Percentiles rank a stretch among this genome's conserved stretches.
Conservation (phyloP, 2,888 invertebrate genomes). For the Strigamia transsilvanica region DNA sequence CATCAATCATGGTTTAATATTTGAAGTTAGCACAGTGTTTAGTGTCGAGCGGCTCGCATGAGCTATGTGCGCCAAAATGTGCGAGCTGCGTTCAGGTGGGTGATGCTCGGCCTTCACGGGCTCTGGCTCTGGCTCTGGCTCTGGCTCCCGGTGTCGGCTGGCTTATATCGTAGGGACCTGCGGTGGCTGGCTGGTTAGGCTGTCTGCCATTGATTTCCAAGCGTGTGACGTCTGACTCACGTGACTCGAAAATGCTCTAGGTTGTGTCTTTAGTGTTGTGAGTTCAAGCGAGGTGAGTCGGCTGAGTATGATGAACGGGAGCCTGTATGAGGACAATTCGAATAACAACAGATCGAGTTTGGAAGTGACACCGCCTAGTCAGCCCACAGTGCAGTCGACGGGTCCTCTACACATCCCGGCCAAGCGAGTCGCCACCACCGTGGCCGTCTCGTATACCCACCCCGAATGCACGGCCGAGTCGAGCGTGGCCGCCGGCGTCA, state of each 20-base stretch:
- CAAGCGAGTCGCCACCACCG: conserved; percentile 67
- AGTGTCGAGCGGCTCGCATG: background rate
- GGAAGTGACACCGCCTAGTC: conserved; percentile 57
- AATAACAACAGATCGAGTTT: conserved; percentile 57
- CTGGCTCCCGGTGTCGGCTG: conserved; percentile 33
- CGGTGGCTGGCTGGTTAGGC: conserved; percentile 52
- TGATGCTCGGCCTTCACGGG: background rate
- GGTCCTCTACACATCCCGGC: conserved; percentile 89
- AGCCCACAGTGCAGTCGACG: conserved; percentile 54
- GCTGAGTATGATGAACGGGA: conserved; percentile 59
- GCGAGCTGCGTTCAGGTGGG: conserved; percentile 28
- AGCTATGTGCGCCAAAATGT: background rate
- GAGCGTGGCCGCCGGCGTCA: conserved; percentile 71
- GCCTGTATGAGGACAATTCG: conserved; percentile 58
- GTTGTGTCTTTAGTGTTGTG: conserved; percentile 57
- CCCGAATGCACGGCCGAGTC: conserved; percentile 63
- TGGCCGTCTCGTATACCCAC: conserved; percentile 57
- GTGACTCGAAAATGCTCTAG: conserved; percentile 56
- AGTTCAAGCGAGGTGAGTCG: conserved; percentile 57
- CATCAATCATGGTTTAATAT: conserved; percentile 53
- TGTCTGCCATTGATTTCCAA: conserved; percentile 54
- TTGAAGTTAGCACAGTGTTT: conserved; percentile 35
- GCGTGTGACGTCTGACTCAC: conserved; percentile 55
- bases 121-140: conserved; percentile 18
- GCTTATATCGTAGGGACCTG: conserved; percentile 44